Base-by-base conservation (phyloP, 1,140 invertebrate genomes). In the Holotrichia oblita region DNA sequence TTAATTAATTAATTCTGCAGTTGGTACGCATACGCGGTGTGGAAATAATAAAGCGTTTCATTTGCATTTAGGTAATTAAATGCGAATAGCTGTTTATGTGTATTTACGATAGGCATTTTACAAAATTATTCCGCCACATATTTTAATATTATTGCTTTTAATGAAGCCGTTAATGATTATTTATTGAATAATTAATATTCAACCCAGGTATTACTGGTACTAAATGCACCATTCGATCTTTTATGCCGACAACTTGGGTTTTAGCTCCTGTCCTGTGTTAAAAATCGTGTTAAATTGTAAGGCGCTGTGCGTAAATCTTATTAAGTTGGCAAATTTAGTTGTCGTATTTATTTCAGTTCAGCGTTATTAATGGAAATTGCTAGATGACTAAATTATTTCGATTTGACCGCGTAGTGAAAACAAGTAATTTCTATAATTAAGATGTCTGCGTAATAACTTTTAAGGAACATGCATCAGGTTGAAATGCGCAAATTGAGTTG, bases 1-100 rank as follows among this genome's bases (percentile, higher is more conserved):
- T 17, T 55, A 55, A 55, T 55, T 55, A 55, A 55, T 55, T 55
- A 55, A 55, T 7, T 17, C 48, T 7, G 48, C 48, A 17, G 7
- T 14, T 48, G 44, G 44, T 55, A 55, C 14, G 48, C 17, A 14
- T 14, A 6, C 12, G 9, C n/a, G n/a, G 17, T n/a, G 14, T 34
- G n/a, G 48, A 14, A 17, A 17, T 17, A 17, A 17, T 17, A 17
- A 55, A 55, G 48, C 14, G 17, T 55, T 55, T 55, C 12, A 55
- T 17, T 55, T 55, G 17, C 14, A 55, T 17, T 55, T 14, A 55
- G 48, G 12, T 55, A 55, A 55, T 55, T 55, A 55, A 17, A 55
- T n/a, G n/a, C 48, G 48, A 55, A 55, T 55, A 55, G 48, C 48
- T n/a, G 48, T 55, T 55, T 55, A 55, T 55, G 48, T 55, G 48